These are phyloP conservation scores for Borostomias antarcticus DNA, from an alignment of 2,797 vertebrate species.

Conservation along the genomic window DNA sequence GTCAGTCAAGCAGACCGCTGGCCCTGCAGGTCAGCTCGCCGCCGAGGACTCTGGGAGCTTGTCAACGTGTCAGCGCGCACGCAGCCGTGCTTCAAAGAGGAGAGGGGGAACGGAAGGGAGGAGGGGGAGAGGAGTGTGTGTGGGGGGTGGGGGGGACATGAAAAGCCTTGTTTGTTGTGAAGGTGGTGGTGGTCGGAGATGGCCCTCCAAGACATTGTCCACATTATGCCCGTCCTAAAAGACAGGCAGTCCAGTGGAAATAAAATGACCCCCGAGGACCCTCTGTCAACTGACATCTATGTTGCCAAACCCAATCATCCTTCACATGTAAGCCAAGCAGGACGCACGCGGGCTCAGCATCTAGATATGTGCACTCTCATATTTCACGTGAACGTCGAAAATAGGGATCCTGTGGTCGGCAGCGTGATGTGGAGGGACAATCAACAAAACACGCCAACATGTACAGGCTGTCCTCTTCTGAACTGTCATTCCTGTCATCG, in stretches of 20 bases:
- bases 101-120: constrained; percentile 2
- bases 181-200: constrained; percentile 57
- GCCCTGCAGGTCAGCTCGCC: constrained; percentile 69
- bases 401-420: background rate
- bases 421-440: background rate
- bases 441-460: background rate
- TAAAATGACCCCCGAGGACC: constrained; percentile 54
- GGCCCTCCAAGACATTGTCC: constrained; percentile 55
- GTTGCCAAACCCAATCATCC: constrained; percentile 40
- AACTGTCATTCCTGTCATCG: background rate
- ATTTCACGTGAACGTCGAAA: background rate
- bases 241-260: constrained; percentile 56
- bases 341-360: background rate
- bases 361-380: background rate
- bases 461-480: background rate
- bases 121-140: constrained; percentile 35
- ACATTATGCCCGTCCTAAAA: constrained; percentile 55
- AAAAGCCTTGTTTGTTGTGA: constrained; percentile 60
- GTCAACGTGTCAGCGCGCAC: constrained; percentile 71
- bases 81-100: constrained; percentile 58
- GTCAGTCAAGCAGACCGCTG: constrained; percentile 59
- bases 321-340: constrained; percentile 10
- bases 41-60: constrained; percentile 61
- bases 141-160: constrained; percentile 45
- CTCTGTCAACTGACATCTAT: constrained; percentile 66